Base-by-base conservation (phyloP, 2,888 invertebrate species). In the Mellilla xanthometata region DNA sequence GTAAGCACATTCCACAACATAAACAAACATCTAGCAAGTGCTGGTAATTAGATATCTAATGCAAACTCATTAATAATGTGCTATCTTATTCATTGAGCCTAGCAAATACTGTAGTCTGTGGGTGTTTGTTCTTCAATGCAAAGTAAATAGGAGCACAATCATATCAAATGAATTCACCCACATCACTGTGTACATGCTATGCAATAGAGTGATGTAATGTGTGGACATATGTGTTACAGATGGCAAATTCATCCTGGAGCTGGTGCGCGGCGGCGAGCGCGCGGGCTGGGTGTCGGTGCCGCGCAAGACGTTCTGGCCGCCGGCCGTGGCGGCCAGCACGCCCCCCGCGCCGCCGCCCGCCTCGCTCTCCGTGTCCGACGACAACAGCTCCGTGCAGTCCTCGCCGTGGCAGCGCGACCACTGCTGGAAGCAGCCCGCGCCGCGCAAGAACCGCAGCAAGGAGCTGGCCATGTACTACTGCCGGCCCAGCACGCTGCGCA, bases 381-480 rank as follows among this genome's bases (percentile, higher is more conserved):
- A 96, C 85, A 96, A 96, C 88, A 95, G 95, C 73, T 96, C 96
- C 58, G 93, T 96, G 75, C 96, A 96, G 81, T 96, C 96, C 60
- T 96, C 96, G 69, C 96, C 96, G 52, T 96, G 96, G 95, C 95
- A 96, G 85, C 92, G 96, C 64, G 96, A 96, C 83, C 96, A 96
- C 86, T 94, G 95, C 76, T 96, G 96, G 95, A 96, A 96, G 82
- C 96, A 96, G 82, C 89, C 93, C 56, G 90, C 92, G 58, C 96
- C 96, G 46, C 93, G 93, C 65, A 93, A 93, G 58, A 93, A 94
- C 76, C 89, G 93, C 57, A 94, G 94, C 73, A 93, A 92, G 73
- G 94, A 94, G 86, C 90, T 95, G 88, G 92, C 92, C 71, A 92
- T 95, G 74, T 93, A 91, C 76, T 94, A 92, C 73, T 91, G 92